Percentiles rank a stretch among this genome's conserved stretches.
These are phyloP conservation scores for Xiphydria camelus DNA, from an alignment of 2,888 invertebrate species.

Conservation along the genomic window DNA sequence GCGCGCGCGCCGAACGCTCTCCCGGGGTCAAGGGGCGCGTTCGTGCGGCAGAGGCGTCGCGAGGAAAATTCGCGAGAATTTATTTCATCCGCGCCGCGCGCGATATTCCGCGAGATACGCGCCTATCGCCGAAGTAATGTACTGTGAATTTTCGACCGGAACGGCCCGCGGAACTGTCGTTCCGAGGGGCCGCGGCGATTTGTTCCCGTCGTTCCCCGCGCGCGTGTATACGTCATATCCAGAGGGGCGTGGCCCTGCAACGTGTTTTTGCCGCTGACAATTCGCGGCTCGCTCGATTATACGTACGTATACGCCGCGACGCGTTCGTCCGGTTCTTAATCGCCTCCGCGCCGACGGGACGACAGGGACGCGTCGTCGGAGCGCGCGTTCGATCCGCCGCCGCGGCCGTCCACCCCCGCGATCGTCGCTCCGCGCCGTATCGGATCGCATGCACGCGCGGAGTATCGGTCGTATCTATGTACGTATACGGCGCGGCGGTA, in stretches of 20 bases:
- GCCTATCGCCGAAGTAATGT: constrained; percentile 25
- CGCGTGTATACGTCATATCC: constrained; percentile 26
- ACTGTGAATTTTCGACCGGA: constrained; percentile 34
- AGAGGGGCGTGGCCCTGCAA: constrained; percentile 4
- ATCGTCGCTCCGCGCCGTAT: too few relatives aligned
- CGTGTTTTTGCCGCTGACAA: not conserved
- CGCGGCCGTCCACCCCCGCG: too few relatives aligned
- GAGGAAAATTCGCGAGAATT: not conserved
- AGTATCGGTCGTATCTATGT: not conserved
- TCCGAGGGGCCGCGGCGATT: constrained; percentile 32
- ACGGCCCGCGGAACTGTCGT: constrained; percentile 18
- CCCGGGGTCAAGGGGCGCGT: too few relatives aligned
- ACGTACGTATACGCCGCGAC: not conserved
- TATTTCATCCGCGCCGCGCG: not conserved
- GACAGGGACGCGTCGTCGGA: too few relatives aligned
- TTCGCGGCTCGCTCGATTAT: not conserved
- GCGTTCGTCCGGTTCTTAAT: too few relatives aligned
- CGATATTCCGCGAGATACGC: not conserved
- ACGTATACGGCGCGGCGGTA: too few relatives aligned
- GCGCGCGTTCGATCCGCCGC: too few relatives aligned
- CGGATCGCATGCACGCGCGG: too few relatives aligned
- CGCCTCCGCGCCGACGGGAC: too few relatives aligned
- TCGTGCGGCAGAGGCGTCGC: too few relatives aligned
- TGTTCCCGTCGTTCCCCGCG: constrained; percentile 22
- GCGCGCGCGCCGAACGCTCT: too few relatives aligned